Percentiles rank a stretch among this genome's conserved stretches.
Conservation (phyloP, 1,140 invertebrate species). For the Drosophila ercepeae region DNA sequence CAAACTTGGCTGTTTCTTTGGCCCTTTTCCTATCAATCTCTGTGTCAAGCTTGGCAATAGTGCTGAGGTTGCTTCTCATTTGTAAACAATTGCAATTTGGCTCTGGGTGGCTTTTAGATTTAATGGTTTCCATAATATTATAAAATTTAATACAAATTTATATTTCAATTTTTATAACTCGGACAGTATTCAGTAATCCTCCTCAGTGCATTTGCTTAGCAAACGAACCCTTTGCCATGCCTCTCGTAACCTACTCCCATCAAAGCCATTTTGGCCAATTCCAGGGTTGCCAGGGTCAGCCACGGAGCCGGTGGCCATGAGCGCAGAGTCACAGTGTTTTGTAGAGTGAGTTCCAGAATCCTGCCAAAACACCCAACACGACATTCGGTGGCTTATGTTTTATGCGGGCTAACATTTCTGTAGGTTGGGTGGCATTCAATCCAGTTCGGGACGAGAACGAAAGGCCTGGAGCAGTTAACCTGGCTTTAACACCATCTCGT, state of each 20-base stretch:
- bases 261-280: slow-evolving; percentile 42
- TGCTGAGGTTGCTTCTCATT: slow-evolving; percentile 68
- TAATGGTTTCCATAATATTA: slow-evolving; percentile 9
- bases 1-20: slow-evolving; percentile 30
- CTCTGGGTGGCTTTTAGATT: background rate
- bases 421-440: slow-evolving; percentile 1
- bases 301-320: slow-evolving; percentile 56
- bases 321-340: slow-evolving; percentile 33
- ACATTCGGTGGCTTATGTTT: slow-evolving; percentile 53
- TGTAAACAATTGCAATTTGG: slow-evolving; percentile 69
- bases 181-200: background rate
- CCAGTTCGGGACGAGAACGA: background rate
- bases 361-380: slow-evolving; percentile 28
- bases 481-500: slow-evolving; percentile 57
- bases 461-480: slow-evolving; percentile 37
- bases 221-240: background rate
- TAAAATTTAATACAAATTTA: background rate
- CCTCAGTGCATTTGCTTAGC: background rate
- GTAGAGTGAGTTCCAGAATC: background rate
- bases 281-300: slow-evolving; percentile 10
- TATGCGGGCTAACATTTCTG: slow-evolving; percentile 53
- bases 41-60: too few species aligned
- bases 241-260: slow-evolving; percentile 34
- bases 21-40: slow-evolving; percentile 14
- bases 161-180: too few species aligned